Base-by-base conservation (phyloP, 2,113 vertebrate species). In the Melanocharis versteri region DNA sequence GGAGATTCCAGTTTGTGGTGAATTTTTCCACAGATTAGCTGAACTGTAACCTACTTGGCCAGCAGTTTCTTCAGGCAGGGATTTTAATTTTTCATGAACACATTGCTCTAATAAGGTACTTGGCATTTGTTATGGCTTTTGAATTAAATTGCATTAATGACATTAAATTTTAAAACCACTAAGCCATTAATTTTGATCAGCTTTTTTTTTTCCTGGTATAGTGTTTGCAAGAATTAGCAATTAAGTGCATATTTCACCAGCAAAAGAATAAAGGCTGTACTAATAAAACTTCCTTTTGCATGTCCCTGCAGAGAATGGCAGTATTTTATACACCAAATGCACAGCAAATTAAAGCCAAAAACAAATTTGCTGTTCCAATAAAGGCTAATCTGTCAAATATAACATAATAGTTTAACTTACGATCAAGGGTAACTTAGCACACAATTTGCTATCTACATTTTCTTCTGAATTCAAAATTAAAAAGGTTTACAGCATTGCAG, bases 101-200 rank as follows among this genome's bases (percentile, higher is more conserved):
- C 94, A 92, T 57, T 94, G 68, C 80, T 95, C 96, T 97, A 97
- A 97, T 92, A 96, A 97, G 95, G 61, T 94, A 96, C 69, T 81
- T 96, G 93, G 79, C 89, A 95, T 97, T 96, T 91, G 75, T 96
- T 97, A 94, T 92, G 96, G 97, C 91, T 96, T 95, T 88, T 96
- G 92, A 97, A 98, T 97, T 97, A 96, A 98, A 98, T 97, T 87
- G 94, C 97, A 82, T 93, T 97, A 51, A 92, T 91, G 83, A 88
- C 84, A 97, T 97, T 96, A 96, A 97, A 97, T 92, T 97, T 97
- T 97, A 94, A 96, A 96, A 86, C 60, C 69, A 78, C 54, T 56
- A 93, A 87, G 71, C 50, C 93, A 97, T 93, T 97, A 90, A 94
- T 96, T 95, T 90, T 96, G 54, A 87, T 77, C 48, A 75, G 73